Evolutionary conservation across 2,113 vertebrate genomes (phyloP).

Genomic region (Amia ocellicauda): DNA sequence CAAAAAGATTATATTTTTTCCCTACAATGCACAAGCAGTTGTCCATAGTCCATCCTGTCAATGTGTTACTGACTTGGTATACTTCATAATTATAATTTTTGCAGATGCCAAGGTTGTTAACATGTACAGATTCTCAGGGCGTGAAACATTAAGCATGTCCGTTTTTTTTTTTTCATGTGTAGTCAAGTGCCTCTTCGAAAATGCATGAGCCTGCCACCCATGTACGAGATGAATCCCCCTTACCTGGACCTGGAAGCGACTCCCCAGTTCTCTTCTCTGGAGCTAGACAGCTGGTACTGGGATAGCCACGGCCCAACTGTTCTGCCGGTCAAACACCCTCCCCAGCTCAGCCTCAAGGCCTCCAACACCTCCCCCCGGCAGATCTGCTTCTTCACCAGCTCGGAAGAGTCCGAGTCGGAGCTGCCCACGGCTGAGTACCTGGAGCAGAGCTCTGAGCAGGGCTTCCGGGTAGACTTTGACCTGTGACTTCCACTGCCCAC

Average conservation of each 20-base stretch:
- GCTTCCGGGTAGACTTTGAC: background rate
- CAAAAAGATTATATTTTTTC: too few species aligned
- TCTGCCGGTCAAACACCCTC: background rate
- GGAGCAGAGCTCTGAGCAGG: background rate
- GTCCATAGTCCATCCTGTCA: too few species aligned
- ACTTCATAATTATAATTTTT: too few species aligned
- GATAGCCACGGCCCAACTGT: conserved; percentile 42
- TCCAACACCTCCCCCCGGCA: conserved; percentile 30
- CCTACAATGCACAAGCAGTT: too few species aligned
- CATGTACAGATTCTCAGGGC: too few species aligned
- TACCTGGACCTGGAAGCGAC: conserved; percentile 33
- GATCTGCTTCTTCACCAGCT: conserved; percentile 50
- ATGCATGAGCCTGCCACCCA: conserved; percentile 55
- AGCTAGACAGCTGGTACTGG: conserved; percentile 68
- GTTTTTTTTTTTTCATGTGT: too few species aligned
- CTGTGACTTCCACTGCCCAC: too few species aligned
- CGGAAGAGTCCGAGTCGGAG: conserved; percentile 14
- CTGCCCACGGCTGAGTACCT: background rate
- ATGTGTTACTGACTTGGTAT: too few species aligned
- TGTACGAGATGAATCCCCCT: conserved; percentile 33
- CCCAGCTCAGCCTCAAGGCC: background rate
- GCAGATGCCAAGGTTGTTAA: too few species aligned
- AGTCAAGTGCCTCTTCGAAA: conserved; percentile 55
- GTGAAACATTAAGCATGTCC: too few species aligned
- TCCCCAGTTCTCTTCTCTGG: conserved; percentile 50